phyloP scores from a whole-genome alignment of 2,888 invertebrate species.

The Apeira syringaria region DNA sequence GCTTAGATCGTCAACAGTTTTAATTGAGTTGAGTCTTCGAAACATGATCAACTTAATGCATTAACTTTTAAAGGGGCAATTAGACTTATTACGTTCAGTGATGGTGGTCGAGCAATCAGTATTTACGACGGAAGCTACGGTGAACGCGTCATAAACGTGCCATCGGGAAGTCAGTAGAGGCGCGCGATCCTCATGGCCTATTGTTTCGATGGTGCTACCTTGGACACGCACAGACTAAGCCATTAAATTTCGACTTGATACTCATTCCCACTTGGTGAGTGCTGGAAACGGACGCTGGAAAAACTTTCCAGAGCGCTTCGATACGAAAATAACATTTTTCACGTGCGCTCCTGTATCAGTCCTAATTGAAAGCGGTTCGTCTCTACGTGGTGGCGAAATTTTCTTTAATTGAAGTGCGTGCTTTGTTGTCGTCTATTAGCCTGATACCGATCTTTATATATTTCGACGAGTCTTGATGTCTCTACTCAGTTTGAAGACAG shows the following conservation, averaged over 20 bases:
- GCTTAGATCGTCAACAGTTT: conserved; percentile 54
- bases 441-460: conserved; percentile 67
- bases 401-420: conserved; percentile 68
- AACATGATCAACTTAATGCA: conserved; percentile 74
- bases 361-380: conserved; percentile 45
- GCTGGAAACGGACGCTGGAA: conserved; percentile 43
- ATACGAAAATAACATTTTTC: conserved; percentile 22
- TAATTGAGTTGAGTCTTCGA: conserved; percentile 54
- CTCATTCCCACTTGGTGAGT: conserved; percentile 62
- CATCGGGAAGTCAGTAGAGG: conserved; percentile 59
- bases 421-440: conserved; percentile 61
- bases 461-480: conserved; percentile 61
- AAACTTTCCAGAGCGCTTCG: conserved; percentile 21
- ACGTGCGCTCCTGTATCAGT: conserved; percentile 21
- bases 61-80: conserved; percentile 76
- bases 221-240: conserved; percentile 66
- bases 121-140: conserved; percentile 66
- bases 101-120: conserved; percentile 67
- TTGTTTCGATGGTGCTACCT: conserved; percentile 69
- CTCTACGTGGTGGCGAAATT: conserved; percentile 58
- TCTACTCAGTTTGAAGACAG: conserved; percentile 58
- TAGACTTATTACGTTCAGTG: conserved; percentile 65
- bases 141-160: conserved; percentile 64
- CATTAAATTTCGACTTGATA: conserved; percentile 59
- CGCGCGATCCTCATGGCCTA: conserved; percentile 65